Base-by-base conservation (phyloP, 2,888 invertebrate genomes). In the Phymatocera aterrima region DNA sequence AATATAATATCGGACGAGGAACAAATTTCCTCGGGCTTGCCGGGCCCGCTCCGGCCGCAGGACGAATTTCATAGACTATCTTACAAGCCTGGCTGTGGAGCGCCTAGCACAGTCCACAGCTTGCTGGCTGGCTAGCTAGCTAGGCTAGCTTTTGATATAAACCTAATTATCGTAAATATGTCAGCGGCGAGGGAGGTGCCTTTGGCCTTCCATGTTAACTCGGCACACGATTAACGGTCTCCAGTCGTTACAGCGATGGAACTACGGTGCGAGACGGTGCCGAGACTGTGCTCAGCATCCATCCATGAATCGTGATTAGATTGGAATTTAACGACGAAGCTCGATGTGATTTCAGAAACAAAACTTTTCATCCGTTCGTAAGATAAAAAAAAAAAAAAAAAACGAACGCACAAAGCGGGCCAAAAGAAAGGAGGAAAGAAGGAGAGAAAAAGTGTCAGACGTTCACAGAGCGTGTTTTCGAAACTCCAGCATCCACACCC, bases 151-250 rank as follows among this genome's bases (percentile, higher is more conserved):
- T 70, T 70, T 70, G 48, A 70, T 70, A 48, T 70, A 70, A 70
- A 70, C 70, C 51, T 70, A 70, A 70, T 70, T 70, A 70, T 70
- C 70, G 70, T 70, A 48, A 70, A 70, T 70, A 70, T 70, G 48
- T 70, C 70, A 48, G 70, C 51, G 70, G 31, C 70, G 70, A 70
- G 70, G 70, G 70, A 70, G 70, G 70, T 70, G 70, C 70, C 70
- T 70, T 70, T 70, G 70, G 70, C 70, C 70, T 70, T 70, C 34
- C 46, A 70, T 70, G 70, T 70, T 70, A 51, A 68, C 70, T 51
- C 48, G 51, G 43, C 31, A 70, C 18, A 70, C 70, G 70, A 70
- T 70, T 70, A 70, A 70, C 48, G 70, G 48, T 70, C 70, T 70
- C 34, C 48, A 18, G 70, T 48, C 46, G 70, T 70, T 68, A 68